A percentile compares a stretch with the other conserved stretches of the same genome.
These are phyloP conservation scores for Meghimatium bilineatum DNA, from an alignment of 2,888 invertebrate genomes.

Conservation along the genomic window DNA sequence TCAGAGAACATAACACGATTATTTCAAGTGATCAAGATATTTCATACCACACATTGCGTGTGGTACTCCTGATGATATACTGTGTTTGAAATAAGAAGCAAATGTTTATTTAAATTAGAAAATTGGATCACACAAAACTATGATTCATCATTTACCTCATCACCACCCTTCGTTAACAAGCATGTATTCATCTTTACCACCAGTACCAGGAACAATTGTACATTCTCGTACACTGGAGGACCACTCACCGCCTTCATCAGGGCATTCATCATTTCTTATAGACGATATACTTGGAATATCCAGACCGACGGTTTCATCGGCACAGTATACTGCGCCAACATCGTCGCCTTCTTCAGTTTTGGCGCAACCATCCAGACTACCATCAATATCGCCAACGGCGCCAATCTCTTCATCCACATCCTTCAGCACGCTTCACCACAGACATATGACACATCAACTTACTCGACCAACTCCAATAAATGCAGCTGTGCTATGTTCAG, in stretches of 20 bases:
- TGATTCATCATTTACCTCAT: constrained; percentile 39
- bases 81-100: background rate
- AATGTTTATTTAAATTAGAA: background rate
- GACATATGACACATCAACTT: constrained; percentile 20
- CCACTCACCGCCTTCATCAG: constrained; percentile 6
- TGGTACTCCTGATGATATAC: background rate
- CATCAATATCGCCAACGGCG: background rate
- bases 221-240: background rate
- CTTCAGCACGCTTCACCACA: background rate
- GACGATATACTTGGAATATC: constrained; percentile 50
- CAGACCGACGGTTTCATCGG: constrained; percentile 17
- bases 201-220: background rate
- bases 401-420: constrained; percentile 1
- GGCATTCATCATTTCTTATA: constrained; percentile 50
- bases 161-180: constrained; percentile 15
- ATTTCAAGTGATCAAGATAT: background rate
- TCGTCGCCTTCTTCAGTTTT: background rate
- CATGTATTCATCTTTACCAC: background rate
- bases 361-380: background rate
- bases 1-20: no score
- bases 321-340: background rate
- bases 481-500: background rate
- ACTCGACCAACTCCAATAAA: constrained; percentile 41
- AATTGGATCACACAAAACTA: background rate
- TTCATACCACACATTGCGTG: background rate